Conservation (phyloP, 2,888 invertebrate genomes). For the Cosmia pyralina region DNA sequence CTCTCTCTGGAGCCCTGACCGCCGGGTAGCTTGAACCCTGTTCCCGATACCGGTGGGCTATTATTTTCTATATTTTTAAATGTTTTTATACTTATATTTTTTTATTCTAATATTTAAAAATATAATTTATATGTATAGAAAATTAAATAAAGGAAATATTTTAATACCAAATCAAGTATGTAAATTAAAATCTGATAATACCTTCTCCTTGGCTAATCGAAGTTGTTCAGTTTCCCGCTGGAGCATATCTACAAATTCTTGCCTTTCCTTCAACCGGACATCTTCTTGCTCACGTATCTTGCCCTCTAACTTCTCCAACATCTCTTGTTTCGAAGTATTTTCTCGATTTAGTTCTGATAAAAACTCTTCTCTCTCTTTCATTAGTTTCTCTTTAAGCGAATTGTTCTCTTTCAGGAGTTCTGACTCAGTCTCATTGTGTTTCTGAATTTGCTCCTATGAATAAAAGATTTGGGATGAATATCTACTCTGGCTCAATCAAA, state of each 20-base stretch:
- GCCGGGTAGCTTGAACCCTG: too few species aligned
- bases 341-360: slow-evolving; percentile 86
- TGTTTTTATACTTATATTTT: too few species aligned
- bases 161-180: background rate
- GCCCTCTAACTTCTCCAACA: slow-evolving; percentile 85
- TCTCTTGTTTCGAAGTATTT: slow-evolving; percentile 88
- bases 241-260: slow-evolving; percentile 80
- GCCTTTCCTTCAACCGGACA: slow-evolving; percentile 82
- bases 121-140: too few species aligned
- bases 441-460: slow-evolving; percentile 82
- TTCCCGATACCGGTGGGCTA: too few species aligned
- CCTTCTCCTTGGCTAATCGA: slow-evolving; percentile 85
- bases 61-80: too few species aligned
- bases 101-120: too few species aligned
- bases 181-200: slow-evolving; percentile 47
- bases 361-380: slow-evolving; percentile 88
- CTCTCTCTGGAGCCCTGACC: too few species aligned
- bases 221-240: slow-evolving; percentile 82
- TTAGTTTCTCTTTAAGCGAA: slow-evolving; percentile 83
- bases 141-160: too few species aligned
- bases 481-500: background rate
- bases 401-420: slow-evolving; percentile 86
- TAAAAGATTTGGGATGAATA: slow-evolving; percentile 22
- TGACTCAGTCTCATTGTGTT: slow-evolving; percentile 82
- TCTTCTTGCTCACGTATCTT: slow-evolving; percentile 88